Evolutionary conservation across 2,113 vertebrate species (phyloP).

Genomic region (Fulica atra): DNA sequence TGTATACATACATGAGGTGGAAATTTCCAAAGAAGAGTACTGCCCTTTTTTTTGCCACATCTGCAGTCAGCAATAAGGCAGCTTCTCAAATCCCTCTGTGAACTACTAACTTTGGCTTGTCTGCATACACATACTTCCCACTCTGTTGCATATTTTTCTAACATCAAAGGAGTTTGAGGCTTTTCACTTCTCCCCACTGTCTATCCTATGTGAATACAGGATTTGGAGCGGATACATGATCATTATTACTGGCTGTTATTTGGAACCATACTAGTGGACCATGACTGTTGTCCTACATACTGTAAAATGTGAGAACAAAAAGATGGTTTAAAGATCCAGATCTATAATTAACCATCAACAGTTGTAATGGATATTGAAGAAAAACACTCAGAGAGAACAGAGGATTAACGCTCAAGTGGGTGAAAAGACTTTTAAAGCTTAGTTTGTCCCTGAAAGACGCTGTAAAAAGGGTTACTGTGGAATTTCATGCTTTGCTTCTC

Average conservation of each 20-base stretch:
- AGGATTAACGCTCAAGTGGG: not conserved
- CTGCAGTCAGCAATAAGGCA: not conserved
- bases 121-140: not conserved
- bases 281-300: not conserved
- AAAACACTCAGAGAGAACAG: not conserved
- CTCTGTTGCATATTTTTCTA: not conserved
- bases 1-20: not conserved
- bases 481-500: not conserved
- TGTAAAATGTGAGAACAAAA: not conserved
- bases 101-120: not conserved
- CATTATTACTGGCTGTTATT: not conserved
- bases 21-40: not conserved
- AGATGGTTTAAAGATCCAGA: not conserved
- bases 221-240: not conserved
- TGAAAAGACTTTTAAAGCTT: not conserved
- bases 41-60: not conserved
- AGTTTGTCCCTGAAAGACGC: not conserved
- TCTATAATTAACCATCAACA: not conserved
- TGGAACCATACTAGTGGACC: not conserved
- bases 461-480: not conserved
- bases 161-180: not conserved
- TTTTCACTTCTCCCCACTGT: not conserved
- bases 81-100: not conserved
- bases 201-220: not conserved
- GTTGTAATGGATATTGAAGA: not conserved